Conservation (phyloP, 2,888 invertebrate genomes). For the Lasioglossum zephyrum region DNA sequence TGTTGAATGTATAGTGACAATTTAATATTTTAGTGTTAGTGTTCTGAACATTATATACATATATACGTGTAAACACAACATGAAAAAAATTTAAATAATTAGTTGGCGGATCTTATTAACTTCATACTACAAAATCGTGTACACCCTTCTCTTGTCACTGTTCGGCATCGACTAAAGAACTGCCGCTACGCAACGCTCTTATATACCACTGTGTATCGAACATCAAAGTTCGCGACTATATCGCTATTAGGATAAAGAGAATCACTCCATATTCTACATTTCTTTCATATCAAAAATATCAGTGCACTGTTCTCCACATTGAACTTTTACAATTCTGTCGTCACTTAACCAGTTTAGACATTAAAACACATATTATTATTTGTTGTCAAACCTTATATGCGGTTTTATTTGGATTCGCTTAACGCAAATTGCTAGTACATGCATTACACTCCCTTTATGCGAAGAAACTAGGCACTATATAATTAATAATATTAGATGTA, state of each 20-base stretch:
- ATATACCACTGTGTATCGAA: slow-evolving; percentile 47
- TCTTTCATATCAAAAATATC: neutral
- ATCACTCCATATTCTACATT: neutral
- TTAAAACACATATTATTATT: neutral
- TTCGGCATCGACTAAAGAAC: slow-evolving; percentile 61
- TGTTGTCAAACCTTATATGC: neutral
- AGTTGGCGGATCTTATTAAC: slow-evolving; percentile 16
- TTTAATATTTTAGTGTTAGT: neutral
- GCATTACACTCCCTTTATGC: slow-evolving; percentile 23
- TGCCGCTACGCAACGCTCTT: slow-evolving; percentile 52
- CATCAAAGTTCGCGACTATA: slow-evolving; percentile 23
- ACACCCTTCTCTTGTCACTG: slow-evolving; percentile 54
- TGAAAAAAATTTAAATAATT: slow-evolving; percentile 13
- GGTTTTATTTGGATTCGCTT: slow-evolving; percentile 18
- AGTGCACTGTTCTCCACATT: neutral
- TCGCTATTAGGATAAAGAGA: slow-evolving; percentile 43
- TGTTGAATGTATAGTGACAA: slow-evolving; percentile 5
- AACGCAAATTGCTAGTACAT: slow-evolving; percentile 34
- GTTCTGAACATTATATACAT: neutral
- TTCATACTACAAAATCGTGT: slow-evolving; percentile 15
- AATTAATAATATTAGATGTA: slow-evolving; percentile 42
- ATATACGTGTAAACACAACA: slow-evolving; percentile 5
- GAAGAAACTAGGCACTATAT: slow-evolving; percentile 26
- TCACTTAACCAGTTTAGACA: neutral
- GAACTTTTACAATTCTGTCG: neutral